Conservation (phyloP, 2,113 vertebrate genomes). For the Pongo pygmaeus region DNA sequence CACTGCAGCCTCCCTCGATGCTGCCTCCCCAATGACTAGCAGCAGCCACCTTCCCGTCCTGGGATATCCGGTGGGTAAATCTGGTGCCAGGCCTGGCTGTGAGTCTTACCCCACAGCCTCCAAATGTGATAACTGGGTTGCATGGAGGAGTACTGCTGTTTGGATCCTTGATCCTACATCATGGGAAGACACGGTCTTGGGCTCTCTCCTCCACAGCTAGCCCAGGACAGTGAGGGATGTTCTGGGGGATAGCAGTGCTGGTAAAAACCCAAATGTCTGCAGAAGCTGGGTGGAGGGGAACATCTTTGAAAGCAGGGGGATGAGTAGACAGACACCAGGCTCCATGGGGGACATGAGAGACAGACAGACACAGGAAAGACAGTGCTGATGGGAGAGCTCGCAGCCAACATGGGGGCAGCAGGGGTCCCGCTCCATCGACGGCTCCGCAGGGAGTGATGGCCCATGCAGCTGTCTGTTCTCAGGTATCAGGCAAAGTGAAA, state of each 20-base stretch:
- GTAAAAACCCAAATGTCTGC: not conserved
- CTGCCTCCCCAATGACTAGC: fast-evolving
- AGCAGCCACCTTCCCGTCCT: not conserved
- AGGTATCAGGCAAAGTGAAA: not conserved
- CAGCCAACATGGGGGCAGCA: not conserved
- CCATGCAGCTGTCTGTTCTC: not conserved
- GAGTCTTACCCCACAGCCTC: not conserved
- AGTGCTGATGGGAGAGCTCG: not conserved
- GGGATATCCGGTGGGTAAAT: not conserved
- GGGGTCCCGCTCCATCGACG: fast-evolving
- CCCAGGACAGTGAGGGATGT: not conserved
- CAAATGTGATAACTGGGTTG: not conserved
- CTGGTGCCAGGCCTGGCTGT: not conserved
- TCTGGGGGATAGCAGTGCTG: not conserved
- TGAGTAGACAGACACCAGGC: not conserved
- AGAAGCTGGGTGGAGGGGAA: not conserved
- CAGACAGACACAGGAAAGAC: not conserved
- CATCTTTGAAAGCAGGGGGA: not conserved
- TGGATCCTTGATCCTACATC: not conserved
- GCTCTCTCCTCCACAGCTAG: not conserved
- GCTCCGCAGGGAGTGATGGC: not conserved
- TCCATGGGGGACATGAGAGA: not conserved
- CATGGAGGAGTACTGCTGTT: not conserved
- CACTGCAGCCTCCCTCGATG: not conserved
- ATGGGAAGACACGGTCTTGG: not conserved